These are phyloP conservation scores for Caenorhabditis sp. DNA, from an alignment of 2,888 invertebrate species.

Conservation along the genomic window DNA sequence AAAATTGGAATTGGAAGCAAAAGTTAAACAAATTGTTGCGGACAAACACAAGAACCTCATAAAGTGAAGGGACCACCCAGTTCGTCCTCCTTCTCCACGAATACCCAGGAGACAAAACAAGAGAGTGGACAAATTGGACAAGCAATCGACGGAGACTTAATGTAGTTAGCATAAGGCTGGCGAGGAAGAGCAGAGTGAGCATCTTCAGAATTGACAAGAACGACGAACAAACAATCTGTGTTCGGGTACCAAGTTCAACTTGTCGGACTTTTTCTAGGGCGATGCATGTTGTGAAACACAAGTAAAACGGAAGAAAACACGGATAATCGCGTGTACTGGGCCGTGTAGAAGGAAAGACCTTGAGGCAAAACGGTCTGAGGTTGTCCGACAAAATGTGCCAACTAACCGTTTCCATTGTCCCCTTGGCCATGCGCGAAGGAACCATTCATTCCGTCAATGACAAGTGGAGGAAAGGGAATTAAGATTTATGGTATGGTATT, in stretches of 20 bases:
- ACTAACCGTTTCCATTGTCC: conserved; percentile 58
- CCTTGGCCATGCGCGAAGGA: conserved; percentile 47
- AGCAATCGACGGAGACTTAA: conserved; percentile 64
- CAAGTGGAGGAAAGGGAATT: conserved; percentile 52
- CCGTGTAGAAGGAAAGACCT: conserved; percentile 51
- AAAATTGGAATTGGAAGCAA: conserved; percentile 27
- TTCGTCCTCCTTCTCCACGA: conserved; percentile 15
- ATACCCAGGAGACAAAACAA: conserved; percentile 63
- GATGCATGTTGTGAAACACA: not conserved
- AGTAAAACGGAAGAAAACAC: conserved; percentile 21
- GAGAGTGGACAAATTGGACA: conserved; percentile 65
- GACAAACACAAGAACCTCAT: conserved; percentile 44
- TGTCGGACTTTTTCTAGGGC: not conserved
- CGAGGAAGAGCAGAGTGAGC: conserved; percentile 45
- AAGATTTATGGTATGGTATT: conserved; percentile 44
- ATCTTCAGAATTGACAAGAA: conserved; percentile 59
- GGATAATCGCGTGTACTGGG: conserved; percentile 25
- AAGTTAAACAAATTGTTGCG: conserved; percentile 52
- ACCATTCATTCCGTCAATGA: conserved; percentile 58
- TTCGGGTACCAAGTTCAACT: not conserved
- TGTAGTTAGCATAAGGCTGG: conserved; percentile 62
- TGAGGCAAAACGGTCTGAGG: conserved; percentile 58
- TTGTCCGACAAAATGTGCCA: conserved; percentile 62
- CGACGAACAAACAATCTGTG: conserved; percentile 60
- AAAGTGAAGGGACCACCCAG: conserved; percentile 46